Evolutionary conservation across 2,888 invertebrate species (phyloP).

Genomic region (Caenorhabditis imperialis): DNA sequence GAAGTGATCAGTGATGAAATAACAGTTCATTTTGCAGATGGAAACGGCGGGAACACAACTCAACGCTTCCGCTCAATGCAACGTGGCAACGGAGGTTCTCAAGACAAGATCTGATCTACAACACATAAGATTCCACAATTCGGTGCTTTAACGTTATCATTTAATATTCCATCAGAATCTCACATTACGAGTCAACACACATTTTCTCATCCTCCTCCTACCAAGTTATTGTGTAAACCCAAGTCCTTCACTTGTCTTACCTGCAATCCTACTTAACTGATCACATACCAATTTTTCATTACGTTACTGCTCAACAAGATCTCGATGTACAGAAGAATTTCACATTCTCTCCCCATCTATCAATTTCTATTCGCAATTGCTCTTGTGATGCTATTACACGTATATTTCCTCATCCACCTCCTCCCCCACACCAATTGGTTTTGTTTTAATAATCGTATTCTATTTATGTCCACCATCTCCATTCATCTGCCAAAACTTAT

Average conservation of each 20-base stretch:
- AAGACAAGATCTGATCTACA: slow-evolving; percentile 40
- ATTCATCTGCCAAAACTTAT: slow-evolving; percentile 35
- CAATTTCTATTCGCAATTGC: slow-evolving; percentile 32
- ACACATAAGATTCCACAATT: slow-evolving; percentile 5
- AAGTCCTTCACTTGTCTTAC: slow-evolving; percentile 49
- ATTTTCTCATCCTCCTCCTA: neutral
- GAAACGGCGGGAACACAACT: slow-evolving; percentile 26
- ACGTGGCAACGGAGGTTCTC: slow-evolving; percentile 41
- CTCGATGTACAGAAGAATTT: slow-evolving; percentile 40
- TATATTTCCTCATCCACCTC: neutral
- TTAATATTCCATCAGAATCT: slow-evolving; percentile 45
- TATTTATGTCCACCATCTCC: neutral
- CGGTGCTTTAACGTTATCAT: slow-evolving; percentile 48
- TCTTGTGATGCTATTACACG: slow-evolving; percentile 25
- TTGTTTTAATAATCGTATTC: neutral
- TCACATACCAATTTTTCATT: too few species aligned
- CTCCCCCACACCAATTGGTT: neutral
- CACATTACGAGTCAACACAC: slow-evolving; percentile 41
- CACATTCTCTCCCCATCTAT: slow-evolving; percentile 4
- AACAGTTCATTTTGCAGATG: slow-evolving; percentile 31
- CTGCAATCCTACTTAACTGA: slow-evolving; percentile 35
- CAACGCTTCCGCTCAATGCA: slow-evolving; percentile 54
- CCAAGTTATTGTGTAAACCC: slow-evolving; percentile 33
- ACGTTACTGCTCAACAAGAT: slow-evolving; percentile 41
- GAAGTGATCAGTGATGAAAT: neutral